Conservation (phyloP, 2,113 vertebrate species). For the Daboia siamensis region DNA sequence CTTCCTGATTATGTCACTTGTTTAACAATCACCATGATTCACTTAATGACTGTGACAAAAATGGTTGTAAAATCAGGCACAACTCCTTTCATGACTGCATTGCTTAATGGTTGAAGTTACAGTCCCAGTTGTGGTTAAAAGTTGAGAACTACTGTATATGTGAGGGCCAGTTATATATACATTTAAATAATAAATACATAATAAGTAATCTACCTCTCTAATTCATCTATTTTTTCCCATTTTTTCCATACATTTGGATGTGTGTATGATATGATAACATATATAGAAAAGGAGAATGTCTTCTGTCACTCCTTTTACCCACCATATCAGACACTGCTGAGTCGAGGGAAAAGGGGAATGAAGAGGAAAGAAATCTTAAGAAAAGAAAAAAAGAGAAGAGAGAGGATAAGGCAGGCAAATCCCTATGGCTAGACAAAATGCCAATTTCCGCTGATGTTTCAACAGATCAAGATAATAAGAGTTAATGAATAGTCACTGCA, state of each 20-base stretch:
- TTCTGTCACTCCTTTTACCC: neutral
- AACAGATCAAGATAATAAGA: conserved; percentile 26
- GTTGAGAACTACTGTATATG: neutral
- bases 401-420: neutral
- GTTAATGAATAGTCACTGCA: conserved; percentile 20
- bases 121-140: neutral
- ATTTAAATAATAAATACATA: neutral
- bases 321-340: neutral
- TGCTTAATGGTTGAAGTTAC: neutral
- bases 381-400: neutral
- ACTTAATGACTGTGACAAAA: neutral
- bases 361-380: neutral
- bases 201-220: neutral
- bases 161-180: neutral
- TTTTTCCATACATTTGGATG: neutral
- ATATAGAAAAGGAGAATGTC: neutral
- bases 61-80: neutral
- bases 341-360: neutral
- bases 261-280: neutral
- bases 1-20: neutral
- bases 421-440: conserved; percentile 1
- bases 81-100: neutral
- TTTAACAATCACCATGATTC: neutral
- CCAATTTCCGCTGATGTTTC: conserved; percentile 13
- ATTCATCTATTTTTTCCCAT: neutral